Percentiles rank a stretch among this genome's conserved stretches.
These are phyloP conservation scores for Trichomycterus rosablanca DNA, from an alignment of 2,113 vertebrate species.

Conservation along the genomic window DNA sequence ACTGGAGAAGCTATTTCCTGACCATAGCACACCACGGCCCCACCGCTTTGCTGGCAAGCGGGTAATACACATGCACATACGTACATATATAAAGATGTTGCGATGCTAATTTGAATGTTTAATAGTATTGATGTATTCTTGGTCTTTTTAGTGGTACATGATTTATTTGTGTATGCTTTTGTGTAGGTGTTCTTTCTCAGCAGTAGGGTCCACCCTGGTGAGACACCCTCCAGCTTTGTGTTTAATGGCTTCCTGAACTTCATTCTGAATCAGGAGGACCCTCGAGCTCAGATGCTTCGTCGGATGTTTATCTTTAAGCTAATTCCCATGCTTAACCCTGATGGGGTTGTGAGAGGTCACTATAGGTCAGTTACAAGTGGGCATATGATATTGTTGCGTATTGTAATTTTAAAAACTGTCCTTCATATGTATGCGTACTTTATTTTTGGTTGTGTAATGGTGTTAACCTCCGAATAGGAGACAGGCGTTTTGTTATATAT, in stretches of 20 bases:
- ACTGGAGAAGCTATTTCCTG: constrained; percentile 89
- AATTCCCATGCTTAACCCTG: constrained; percentile 95
- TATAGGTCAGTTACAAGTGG: constrained; percentile 76
- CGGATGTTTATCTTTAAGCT: constrained; percentile 94
- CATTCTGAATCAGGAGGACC: constrained; percentile 86
- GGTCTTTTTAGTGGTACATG: not conserved
- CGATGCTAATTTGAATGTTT: not conserved
- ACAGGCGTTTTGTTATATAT: too few relatives aligned
- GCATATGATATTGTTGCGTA: too few relatives aligned
- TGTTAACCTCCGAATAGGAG: too few relatives aligned
- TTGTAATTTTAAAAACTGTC: too few relatives aligned
- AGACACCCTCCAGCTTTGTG: constrained; percentile 94
- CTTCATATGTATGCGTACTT: too few relatives aligned
- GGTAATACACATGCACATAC: constrained; percentile 55
- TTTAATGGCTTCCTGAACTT: constrained; percentile 96
- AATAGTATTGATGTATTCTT: too few relatives aligned
- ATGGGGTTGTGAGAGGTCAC: constrained; percentile 89
- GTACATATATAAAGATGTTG: too few relatives aligned
- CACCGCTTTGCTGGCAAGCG: constrained; percentile 80
- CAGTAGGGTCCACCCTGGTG: constrained; percentile 92
- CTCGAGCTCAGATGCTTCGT: constrained; percentile 82
- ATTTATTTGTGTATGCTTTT: constrained; percentile 4
- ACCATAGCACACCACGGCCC: constrained; percentile 75
- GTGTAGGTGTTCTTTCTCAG: constrained; percentile 91
- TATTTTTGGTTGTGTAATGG: too few relatives aligned